phyloP scores from a whole-genome alignment of 2,113 vertebrate genomes.

The Poecilia latipinna region DNA sequence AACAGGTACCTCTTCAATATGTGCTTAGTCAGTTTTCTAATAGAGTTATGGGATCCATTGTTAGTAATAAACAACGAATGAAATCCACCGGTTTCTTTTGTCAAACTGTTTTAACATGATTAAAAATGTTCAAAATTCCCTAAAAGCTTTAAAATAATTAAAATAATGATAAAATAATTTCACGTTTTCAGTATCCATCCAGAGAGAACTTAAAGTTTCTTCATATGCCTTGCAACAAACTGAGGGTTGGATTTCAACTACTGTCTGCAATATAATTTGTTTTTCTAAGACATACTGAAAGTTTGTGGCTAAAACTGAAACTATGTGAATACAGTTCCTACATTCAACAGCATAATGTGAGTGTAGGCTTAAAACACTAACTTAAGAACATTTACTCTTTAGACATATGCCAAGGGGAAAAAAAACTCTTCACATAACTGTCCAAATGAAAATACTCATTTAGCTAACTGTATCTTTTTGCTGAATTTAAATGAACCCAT shows the following conservation, averaged over 20 bases:
- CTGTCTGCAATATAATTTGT: not conserved
- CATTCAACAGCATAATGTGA: not conserved
- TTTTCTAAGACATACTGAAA: not conserved
- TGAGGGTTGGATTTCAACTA: not conserved
- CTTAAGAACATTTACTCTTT: too few species aligned
- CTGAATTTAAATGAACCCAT: too few species aligned
- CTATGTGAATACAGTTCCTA: not conserved
- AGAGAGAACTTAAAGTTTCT: not conserved
- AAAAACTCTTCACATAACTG: too few species aligned
- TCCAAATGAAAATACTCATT: too few species aligned
- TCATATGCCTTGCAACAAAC: not conserved
- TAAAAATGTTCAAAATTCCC: too few species aligned
- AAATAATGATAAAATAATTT: not conserved
- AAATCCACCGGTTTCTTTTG: too few species aligned
- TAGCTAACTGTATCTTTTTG: too few species aligned
- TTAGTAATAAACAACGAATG: too few species aligned
- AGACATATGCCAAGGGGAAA: too few species aligned
- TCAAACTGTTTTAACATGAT: too few species aligned
- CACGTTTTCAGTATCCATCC: not conserved
- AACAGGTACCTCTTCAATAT: not conserved
- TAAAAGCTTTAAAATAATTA: not conserved
- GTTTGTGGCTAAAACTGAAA: not conserved
- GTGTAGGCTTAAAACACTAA: not conserved
- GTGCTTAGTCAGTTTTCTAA: not conserved
- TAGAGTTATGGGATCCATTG: not conserved